These are phyloP conservation scores for Dermatemys mawii DNA, from an alignment of 2,113 vertebrate species.

Conservation along the genomic window DNA sequence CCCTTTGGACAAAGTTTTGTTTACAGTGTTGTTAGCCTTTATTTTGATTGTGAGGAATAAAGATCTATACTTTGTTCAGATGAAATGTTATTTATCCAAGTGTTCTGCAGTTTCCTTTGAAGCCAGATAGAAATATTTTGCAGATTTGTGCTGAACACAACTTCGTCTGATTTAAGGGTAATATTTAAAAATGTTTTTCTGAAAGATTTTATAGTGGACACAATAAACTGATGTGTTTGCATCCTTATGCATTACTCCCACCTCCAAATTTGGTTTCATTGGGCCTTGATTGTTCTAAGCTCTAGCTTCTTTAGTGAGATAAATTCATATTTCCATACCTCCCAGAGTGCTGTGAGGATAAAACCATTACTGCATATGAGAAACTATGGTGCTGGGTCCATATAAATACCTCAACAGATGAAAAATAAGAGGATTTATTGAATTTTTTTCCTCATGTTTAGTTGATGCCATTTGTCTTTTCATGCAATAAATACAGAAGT, in stretches of 20 bases:
- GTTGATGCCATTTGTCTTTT: not conserved
- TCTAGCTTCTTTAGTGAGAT: not conserved
- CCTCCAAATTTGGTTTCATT: not conserved
- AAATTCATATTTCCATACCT: not conserved
- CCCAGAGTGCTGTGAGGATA: not conserved
- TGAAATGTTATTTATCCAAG: not conserved
- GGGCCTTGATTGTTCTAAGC: not conserved
- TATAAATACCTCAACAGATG: not conserved
- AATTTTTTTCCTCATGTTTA: not conserved
- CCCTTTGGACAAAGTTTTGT: not conserved
- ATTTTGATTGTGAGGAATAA: not conserved
- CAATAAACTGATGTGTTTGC: not conserved
- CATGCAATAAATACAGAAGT: not conserved
- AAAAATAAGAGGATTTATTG: not conserved
- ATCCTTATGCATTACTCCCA: not conserved
- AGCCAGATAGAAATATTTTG: not conserved
- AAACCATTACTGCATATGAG: not conserved
- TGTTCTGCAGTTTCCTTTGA: not conserved
- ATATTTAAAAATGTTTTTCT: not conserved
- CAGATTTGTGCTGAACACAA: not conserved
- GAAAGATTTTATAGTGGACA: not conserved
- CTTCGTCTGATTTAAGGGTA: not conserved
- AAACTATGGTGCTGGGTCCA: not conserved
- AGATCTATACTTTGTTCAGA: not conserved
- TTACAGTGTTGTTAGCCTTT: not conserved